Percentiles rank a stretch among this genome's conserved stretches.
phyloP scores from a whole-genome alignment of 2,888 invertebrate genomes.

The Ophion ventricosus region DNA sequence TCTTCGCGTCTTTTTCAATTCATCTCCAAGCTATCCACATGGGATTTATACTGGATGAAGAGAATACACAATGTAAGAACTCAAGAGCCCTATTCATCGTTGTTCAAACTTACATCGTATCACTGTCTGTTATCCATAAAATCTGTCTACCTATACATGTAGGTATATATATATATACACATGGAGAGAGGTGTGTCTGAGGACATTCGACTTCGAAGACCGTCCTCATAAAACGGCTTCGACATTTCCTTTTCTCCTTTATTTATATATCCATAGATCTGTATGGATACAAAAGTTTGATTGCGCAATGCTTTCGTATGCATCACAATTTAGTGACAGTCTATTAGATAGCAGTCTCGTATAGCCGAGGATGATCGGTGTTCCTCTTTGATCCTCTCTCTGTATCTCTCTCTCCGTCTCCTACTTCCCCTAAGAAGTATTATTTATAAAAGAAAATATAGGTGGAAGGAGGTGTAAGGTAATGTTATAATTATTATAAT shows the following conservation, averaged over 20 bases:
- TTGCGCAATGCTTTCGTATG: conserved; percentile 61
- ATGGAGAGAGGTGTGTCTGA: not conserved
- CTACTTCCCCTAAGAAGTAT: no score
- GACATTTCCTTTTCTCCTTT: not conserved
- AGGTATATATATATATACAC: conserved; percentile 22
- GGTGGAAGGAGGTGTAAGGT: no score
- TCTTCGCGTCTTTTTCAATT: conserved; percentile 48
- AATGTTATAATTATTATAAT: no score
- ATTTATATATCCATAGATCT: not conserved
- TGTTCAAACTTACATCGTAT: conserved; percentile 5
- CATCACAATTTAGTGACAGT: conserved; percentile 48
- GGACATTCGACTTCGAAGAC: no score
- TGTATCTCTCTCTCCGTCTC: not conserved
- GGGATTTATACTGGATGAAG: conserved; percentile 10
- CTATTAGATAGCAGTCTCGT: conserved; percentile 45
- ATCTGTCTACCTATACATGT: not conserved
- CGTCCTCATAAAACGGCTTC: no score
- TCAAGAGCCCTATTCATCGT: conserved; percentile 18
- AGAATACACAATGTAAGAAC: conserved; percentile 13
- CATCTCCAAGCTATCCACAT: conserved; percentile 54
- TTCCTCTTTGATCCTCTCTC: conserved; percentile 37
- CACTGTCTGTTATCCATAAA: not conserved
- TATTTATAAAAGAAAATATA: no score
- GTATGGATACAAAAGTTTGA: not conserved
- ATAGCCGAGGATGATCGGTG: conserved; percentile 49